Percentiles rank a stretch among this genome's conserved stretches.
Conservation (phyloP, 2,888 invertebrate genomes). For the Phasia obesa region DNA sequence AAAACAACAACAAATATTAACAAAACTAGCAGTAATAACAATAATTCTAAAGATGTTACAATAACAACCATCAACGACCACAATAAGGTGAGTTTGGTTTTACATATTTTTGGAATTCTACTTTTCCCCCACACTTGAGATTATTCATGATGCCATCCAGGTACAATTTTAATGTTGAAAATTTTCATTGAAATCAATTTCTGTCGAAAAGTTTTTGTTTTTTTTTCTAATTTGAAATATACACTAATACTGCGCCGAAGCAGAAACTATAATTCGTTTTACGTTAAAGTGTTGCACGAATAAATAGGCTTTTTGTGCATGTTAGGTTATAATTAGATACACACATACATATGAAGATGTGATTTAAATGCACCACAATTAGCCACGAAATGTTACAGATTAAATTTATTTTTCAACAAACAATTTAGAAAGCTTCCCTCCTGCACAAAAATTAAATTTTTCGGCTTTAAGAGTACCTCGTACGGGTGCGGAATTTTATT, state of each 20-base stretch:
- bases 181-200: not conserved
- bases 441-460: no score
- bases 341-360: not conserved
- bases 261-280: conserved; percentile 57
- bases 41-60: conserved; percentile 60
- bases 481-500: no score
- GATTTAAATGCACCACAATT: no score
- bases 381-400: no score
- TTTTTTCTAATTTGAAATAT: conserved; percentile 11
- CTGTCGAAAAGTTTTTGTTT: conserved; percentile 7
- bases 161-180: not conserved
- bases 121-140: not conserved
- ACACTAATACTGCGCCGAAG: conserved; percentile 54
- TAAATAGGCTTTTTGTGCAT: not conserved
- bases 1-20: conserved; percentile 44
- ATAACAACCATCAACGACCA: conserved; percentile 64
- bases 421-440: no score
- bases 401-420: no score
- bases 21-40: conserved; percentile 37
- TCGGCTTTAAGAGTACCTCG: no score
- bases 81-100: conserved; percentile 58
- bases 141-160: not conserved
- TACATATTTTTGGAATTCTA: not conserved
- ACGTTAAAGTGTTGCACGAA: conserved; percentile 20
- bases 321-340: not conserved